A percentile compares a stretch with the other conserved stretches of the same genome.
Conservation (phyloP, 2,797 vertebrate species). For the Morelia viridis region DNA sequence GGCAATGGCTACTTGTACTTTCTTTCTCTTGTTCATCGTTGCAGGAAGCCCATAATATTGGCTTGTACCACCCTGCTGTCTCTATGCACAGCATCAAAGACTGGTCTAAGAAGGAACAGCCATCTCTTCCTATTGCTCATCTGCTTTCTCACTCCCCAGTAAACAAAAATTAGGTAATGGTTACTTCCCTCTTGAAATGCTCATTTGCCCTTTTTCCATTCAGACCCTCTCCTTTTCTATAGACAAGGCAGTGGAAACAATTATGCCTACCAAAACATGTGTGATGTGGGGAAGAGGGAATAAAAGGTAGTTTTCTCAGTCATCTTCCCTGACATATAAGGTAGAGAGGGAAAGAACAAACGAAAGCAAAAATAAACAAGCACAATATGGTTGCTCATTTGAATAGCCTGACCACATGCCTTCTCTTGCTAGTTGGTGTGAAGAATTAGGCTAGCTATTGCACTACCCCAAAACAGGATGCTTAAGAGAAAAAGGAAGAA, state of each 20-base stretch:
- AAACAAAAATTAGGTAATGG: neutral
- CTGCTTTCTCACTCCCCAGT: neutral
- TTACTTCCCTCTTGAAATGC: neutral
- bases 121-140: neutral
- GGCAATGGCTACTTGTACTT: neutral
- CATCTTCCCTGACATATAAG: neutral
- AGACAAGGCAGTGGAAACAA: neutral
- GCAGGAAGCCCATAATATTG: neutral
- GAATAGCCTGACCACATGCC: neutral
- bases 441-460: neutral
- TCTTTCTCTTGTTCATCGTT: neutral
- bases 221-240: neutral
- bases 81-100: neutral
- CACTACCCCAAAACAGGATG: neutral
- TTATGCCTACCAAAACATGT: neutral
- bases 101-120: neutral
- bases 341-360: neutral
- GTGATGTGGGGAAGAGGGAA: neutral
- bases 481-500: neutral
- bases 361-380: neutral
- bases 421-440: neutral
- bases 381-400: neutral
- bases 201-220: neutral
- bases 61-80: neutral
- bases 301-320: neutral